These are phyloP conservation scores for Pelecanus crispus DNA, from an alignment of 2,113 vertebrate genomes.

Conservation along the genomic window DNA sequence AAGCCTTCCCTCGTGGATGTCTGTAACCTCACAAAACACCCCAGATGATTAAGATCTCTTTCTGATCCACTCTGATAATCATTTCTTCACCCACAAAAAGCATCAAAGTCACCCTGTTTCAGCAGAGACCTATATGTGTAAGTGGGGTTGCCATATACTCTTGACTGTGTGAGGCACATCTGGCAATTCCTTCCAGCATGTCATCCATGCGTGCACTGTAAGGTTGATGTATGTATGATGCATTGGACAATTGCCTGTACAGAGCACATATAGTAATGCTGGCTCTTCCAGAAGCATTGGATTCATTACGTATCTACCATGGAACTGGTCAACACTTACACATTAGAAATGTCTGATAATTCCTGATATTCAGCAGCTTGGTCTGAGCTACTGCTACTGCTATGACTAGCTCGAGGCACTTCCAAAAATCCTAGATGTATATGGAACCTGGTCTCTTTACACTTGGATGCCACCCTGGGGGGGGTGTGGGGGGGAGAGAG, in stretches of 20 bases:
- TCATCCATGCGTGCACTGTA: not conserved
- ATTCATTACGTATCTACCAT: not conserved
- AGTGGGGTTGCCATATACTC: not conserved
- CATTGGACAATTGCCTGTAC: not conserved
- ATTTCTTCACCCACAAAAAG: not conserved
- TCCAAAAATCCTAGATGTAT: not conserved
- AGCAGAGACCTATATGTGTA: not conserved
- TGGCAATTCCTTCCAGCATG: not conserved
- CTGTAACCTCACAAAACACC: not conserved
- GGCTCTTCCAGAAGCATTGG: not conserved
- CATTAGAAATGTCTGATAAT: not conserved
- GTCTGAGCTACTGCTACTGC: not conserved
- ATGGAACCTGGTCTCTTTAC: not conserved
- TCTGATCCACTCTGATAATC: not conserved
- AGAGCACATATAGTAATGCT: accelerated
- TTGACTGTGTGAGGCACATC: not conserved
- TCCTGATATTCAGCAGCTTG: not conserved
- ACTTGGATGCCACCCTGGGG: too few relatives aligned
- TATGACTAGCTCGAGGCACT: not conserved
- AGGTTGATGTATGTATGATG: not conserved
- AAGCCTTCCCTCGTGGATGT: not conserved
- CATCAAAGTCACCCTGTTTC: not conserved
- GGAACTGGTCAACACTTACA: not conserved
- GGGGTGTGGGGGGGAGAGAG: accelerated
- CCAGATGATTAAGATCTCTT: not conserved